phyloP scores from a whole-genome alignment of 2,113 vertebrate species.

The Hemibagrus wyckioides region DNA sequence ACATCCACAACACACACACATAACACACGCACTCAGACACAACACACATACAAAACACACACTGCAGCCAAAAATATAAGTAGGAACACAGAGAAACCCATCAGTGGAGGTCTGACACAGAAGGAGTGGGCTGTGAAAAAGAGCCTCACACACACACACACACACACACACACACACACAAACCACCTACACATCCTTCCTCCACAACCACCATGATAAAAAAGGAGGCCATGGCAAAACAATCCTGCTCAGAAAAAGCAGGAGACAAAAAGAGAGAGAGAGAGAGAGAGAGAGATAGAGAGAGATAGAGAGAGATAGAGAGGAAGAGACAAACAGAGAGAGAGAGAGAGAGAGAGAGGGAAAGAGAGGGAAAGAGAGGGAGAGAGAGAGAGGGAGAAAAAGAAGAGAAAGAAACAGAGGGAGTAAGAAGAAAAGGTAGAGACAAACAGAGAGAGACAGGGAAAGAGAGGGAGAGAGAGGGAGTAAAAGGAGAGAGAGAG shows the following conservation, averaged over 20 bases:
- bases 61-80: conserved; percentile 42
- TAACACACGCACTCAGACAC: too few relatives aligned
- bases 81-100: conserved; percentile 27
- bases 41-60: not conserved
- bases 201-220: conserved; percentile 36
- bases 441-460: too few relatives aligned
- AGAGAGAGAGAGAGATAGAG: not conserved
- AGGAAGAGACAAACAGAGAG: too few relatives aligned
- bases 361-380: too few relatives aligned
- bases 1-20: too few relatives aligned
- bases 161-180: conserved; percentile 28
- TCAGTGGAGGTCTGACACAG: conserved; percentile 31
- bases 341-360: not conserved
- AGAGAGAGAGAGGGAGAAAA: not conserved
- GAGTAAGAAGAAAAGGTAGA: too few relatives aligned
- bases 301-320: too few relatives aligned
- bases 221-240: conserved; percentile 41
- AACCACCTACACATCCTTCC: conserved; percentile 46
- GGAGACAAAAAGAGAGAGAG: not conserved
- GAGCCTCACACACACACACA: conserved; percentile 19
- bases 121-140: conserved; percentile 39
- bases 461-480: too few relatives aligned
- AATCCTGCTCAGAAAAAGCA: conserved; percentile 30
- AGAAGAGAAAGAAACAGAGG: too few relatives aligned
- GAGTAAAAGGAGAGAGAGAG: too few relatives aligned